Base-by-base conservation (phyloP, 2,888 invertebrate species). In the Tetranychus truncatus region DNA sequence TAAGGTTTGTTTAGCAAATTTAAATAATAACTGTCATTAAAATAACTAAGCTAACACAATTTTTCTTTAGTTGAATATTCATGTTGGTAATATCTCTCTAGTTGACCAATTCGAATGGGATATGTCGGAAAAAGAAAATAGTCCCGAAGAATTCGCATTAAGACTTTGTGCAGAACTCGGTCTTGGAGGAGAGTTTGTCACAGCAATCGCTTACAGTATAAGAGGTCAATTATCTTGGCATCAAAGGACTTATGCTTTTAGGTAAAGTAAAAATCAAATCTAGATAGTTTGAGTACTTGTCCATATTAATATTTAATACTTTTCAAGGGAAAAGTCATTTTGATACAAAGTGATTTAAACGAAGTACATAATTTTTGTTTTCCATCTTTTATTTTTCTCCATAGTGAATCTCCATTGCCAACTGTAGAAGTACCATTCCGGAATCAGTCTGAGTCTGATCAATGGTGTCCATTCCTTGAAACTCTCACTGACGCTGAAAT, bases 101-200 rank as follows among this genome's bases (percentile, higher is more conserved):
- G 95, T 96, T 6, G 99, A 99, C 85, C 99, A 99, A 87, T 95
- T 99, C 79, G 99, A 99, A 84, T 99, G 99, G 99, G 99, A 99
- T 82, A 95, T 99, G 93, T 91, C 94, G 0, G 95, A 99, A 80
- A 92, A 91, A 80, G 91, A 92, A 82, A 99, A 99, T 83, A 93
- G 91, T 81, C 96, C 99, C 0, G 99, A 99, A 82, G 91, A 94
- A 81, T 99, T 99, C 83, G 95, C 99, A 0, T 89, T 92, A 84
- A 94, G 91, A 83, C 85, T 99, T 6, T 99, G 99, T 82, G 90
- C 95, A 0, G 99, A 99, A 83, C 85, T 99, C 77, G 97, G 99
- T 0, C 85, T 99, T 24, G 99, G 99, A 1, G 99, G 99, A 0
- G 99, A 99, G 85, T 99, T 99, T 84, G 95, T 96, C 0, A 96